These are phyloP conservation scores for Thalpophila matura DNA, from an alignment of 2,888 invertebrate species.

Conservation along the genomic window DNA sequence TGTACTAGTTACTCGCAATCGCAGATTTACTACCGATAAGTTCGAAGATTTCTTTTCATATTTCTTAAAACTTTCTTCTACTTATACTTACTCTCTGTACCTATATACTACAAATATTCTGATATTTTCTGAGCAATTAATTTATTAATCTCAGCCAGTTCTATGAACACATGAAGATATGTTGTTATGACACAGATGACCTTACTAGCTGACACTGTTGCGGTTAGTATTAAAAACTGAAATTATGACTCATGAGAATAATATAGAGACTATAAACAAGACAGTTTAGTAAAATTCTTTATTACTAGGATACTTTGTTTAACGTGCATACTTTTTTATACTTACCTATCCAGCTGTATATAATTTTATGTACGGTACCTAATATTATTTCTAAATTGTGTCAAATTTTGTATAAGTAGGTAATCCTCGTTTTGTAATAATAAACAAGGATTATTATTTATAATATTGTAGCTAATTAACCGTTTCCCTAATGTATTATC, in stretches of 20 bases:
- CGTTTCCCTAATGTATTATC: background rate
- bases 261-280: constrained; percentile 8
- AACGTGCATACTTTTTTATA: background rate
- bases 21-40: too few species aligned
- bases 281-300: background rate
- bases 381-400: too few species aligned
- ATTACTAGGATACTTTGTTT: constrained; percentile 1
- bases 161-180: background rate
- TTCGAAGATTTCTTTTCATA: too few species aligned
- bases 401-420: background rate
- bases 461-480: background rate
- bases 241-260: constrained; percentile 37
- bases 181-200: constrained; percentile 44
- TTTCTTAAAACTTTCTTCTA: too few species aligned
- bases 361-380: background rate
- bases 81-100: too few species aligned
- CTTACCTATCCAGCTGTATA: background rate
- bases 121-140: background rate
- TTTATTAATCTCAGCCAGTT: constrained; percentile 10
- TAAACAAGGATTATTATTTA: background rate
- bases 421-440: too few species aligned
- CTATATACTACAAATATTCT: too few species aligned
- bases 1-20: too few species aligned
- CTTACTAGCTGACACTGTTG: constrained; percentile 31
- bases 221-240: constrained; percentile 40